Conservation (phyloP, 2,888 invertebrate genomes). For the Orthosia cruda region DNA sequence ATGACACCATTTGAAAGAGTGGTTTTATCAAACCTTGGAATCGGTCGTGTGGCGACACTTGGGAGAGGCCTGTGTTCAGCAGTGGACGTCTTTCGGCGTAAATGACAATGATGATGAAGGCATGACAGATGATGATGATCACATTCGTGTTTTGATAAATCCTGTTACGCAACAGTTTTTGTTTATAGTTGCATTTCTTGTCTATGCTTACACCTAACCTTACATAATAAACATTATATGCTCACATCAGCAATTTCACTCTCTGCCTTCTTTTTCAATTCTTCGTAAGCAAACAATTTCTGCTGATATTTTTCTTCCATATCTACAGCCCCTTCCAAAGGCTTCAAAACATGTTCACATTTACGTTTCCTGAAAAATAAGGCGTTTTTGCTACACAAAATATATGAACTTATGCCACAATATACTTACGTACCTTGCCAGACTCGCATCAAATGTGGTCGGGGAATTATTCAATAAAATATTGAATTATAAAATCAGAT, state of each 20-base stretch:
- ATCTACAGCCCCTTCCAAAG: constrained; percentile 82
- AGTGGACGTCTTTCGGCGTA: background rate
- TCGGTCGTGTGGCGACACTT: background rate
- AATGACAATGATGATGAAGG: background rate
- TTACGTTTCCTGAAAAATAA: constrained; percentile 83
- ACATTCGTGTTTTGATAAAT: too few species aligned
- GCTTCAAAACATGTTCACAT: constrained; percentile 87
- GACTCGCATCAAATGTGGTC: too few species aligned
- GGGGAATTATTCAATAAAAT: too few species aligned
- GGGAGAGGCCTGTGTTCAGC: background rate
- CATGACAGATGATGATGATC: too few species aligned
- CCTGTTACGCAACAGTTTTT: too few species aligned
- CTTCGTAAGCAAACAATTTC: constrained; percentile 82
- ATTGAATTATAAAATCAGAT: background rate
- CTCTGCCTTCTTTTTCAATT: constrained; percentile 84
- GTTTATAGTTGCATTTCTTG: too few species aligned
- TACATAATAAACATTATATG: background rate
- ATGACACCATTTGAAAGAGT: too few species aligned
- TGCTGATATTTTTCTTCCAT: constrained; percentile 88
- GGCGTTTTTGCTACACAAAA: background rate
- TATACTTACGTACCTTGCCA: too few species aligned
- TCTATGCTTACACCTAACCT: too few species aligned
- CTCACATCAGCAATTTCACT: constrained; percentile 84
- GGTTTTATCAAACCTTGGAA: too few species aligned
- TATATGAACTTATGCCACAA: background rate